Evolutionary conservation across 2,113 vertebrate species (phyloP).

Genomic region (Gopherus evgoodei): DNA sequence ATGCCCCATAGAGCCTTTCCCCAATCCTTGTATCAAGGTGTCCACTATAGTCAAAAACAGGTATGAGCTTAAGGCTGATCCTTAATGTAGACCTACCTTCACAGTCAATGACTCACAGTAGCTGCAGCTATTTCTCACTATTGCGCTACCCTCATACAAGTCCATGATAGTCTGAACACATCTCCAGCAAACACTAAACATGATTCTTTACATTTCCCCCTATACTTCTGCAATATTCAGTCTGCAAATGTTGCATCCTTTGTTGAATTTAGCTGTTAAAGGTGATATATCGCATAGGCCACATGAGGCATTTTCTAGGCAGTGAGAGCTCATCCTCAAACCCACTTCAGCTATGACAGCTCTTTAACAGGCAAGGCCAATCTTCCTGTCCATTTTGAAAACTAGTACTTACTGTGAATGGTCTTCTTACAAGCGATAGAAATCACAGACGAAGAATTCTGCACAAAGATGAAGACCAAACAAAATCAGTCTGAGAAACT

Average conservation of each 20-base stretch:
- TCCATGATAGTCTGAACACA: neutral
- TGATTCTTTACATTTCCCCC: neutral
- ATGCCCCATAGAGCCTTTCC: neutral
- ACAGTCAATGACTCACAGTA: neutral
- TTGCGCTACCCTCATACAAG: neutral
- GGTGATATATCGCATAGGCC: neutral
- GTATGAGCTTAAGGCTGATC: neutral
- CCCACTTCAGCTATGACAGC: neutral
- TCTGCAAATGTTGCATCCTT: neutral
- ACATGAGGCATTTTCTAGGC: neutral
- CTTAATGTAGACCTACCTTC: neutral
- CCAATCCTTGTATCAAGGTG: neutral
- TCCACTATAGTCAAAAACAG: neutral
- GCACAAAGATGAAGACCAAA: neutral
- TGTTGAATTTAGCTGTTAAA: neutral
- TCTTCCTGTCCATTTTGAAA: conserved; percentile 10
- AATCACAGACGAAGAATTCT: neutral
- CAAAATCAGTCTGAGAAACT: neutral
- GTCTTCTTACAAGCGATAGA: neutral
- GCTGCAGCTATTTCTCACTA: neutral
- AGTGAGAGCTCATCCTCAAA: neutral
- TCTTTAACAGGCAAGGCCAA: neutral
- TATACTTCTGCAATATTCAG: neutral
- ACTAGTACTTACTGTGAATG: neutral
- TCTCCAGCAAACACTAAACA: neutral